These are phyloP conservation scores for Triplophysa yarkandensis DNA, from an alignment of 2,797 vertebrate species.

Conservation along the genomic window DNA sequence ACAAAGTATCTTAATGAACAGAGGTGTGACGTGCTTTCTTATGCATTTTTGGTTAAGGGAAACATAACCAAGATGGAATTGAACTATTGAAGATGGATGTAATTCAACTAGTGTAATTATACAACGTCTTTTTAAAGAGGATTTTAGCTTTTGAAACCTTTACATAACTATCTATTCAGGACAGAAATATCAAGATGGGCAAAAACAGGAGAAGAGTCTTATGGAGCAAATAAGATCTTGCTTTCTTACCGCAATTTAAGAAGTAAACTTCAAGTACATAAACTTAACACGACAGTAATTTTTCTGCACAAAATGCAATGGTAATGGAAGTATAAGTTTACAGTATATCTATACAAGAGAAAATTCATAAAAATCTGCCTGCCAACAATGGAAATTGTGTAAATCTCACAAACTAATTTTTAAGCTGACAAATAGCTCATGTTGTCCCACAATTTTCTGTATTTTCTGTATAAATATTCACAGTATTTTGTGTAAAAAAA, in stretches of 20 bases:
- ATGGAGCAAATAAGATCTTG: background rate
- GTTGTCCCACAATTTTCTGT: too few relatives aligned
- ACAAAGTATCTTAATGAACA: too few relatives aligned
- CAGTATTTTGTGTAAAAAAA: too few relatives aligned
- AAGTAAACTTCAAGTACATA: background rate
- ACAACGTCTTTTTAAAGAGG: background rate
- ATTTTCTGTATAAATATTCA: too few relatives aligned
- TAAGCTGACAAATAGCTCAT: background rate
- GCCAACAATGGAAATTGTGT: background rate
- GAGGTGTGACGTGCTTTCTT: too few relatives aligned
- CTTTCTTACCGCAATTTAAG: background rate
- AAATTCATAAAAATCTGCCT: background rate
- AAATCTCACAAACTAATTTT: background rate
- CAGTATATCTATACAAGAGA: background rate
- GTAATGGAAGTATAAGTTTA: background rate
- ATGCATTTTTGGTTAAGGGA: too few relatives aligned
- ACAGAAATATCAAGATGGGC: background rate
- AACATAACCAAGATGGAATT: background rate
- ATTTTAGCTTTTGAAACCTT: background rate
- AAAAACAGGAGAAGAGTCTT: background rate
- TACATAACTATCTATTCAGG: background rate
- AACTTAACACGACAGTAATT: background rate
- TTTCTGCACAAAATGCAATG: constrained; percentile 2
- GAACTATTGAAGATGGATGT: background rate
- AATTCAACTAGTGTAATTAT: background rate